These are phyloP conservation scores for Gallinago nigripennis DNA, from an alignment of 2,797 vertebrate genomes.

Conservation along the genomic window DNA sequence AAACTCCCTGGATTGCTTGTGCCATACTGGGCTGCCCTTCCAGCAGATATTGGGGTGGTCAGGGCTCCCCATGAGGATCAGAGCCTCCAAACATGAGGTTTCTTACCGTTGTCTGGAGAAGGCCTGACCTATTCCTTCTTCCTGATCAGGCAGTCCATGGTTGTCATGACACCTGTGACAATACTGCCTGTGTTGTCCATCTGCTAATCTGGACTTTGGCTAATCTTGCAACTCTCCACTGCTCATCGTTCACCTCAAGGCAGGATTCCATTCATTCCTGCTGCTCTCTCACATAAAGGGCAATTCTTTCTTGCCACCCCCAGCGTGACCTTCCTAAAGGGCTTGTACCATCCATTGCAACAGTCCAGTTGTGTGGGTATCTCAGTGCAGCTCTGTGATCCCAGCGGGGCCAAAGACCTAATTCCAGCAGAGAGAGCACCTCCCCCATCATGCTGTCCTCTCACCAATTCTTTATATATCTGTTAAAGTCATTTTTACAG, in stretches of 20 bases:
- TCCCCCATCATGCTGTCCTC: not conserved
- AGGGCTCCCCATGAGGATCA: not conserved
- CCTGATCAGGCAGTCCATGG: not conserved
- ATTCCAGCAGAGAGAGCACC: not conserved
- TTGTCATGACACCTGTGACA: not conserved
- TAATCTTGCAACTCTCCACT: not conserved
- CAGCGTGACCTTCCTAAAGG: not conserved
- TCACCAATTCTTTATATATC: not conserved
- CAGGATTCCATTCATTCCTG: not conserved
- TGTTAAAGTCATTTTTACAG: slow-evolving; percentile 48
- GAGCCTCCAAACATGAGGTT: not conserved
- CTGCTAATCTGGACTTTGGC: not conserved
- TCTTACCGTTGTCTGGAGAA: not conserved
- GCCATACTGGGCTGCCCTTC: not conserved
- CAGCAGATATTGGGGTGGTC: not conserved
- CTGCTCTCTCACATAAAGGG: not conserved
- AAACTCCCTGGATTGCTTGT: not conserved
- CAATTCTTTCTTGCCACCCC: not conserved
- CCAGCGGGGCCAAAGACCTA: not conserved
- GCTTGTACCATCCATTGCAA: not conserved
- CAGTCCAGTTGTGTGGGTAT: not conserved
- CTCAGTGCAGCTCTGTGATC: not conserved
- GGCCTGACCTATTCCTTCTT: not conserved
- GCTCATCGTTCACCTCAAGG: not conserved
- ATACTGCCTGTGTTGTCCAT: not conserved